Conservation (phyloP, 2,797 vertebrate species). For the Myotis myotis region DNA sequence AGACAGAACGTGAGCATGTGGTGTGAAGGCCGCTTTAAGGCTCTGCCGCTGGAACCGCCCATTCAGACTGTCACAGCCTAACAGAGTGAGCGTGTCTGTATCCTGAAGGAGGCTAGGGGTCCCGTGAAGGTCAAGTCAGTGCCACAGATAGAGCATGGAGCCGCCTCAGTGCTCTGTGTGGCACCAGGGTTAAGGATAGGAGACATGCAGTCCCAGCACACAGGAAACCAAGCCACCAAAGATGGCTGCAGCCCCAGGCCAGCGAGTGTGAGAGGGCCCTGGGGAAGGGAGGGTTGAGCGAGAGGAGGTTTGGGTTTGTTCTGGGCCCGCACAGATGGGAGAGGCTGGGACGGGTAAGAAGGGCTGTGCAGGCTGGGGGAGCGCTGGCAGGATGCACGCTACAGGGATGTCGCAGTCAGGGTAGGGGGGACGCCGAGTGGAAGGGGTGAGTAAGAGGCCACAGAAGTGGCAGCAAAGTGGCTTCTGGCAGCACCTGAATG, state of each 20-base stretch:
- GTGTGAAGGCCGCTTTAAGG: background rate
- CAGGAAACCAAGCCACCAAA: background rate
- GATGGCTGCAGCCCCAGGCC: background rate
- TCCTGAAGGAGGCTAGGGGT: background rate
- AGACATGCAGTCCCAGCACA: background rate
- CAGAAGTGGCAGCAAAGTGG: background rate
- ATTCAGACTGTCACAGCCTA: background rate
- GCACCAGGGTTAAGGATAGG: accelerated
- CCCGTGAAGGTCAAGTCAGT: background rate
- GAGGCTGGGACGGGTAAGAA: background rate
- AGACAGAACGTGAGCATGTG: background rate
- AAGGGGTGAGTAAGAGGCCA: too few species aligned
- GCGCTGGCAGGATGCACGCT: too few species aligned
- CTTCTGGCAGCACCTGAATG: accelerated
- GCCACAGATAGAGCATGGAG: background rate
- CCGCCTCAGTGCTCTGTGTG: background rate
- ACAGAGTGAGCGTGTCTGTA: background rate
- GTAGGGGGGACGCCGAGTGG: accelerated
- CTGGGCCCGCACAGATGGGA: background rate
- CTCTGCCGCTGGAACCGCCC: background rate
- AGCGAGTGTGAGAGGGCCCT: background rate
- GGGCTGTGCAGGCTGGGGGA: too few species aligned
- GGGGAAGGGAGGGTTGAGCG: background rate
- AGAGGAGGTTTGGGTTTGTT: background rate
- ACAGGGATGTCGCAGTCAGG: background rate